Percentiles rank a stretch among this genome's conserved stretches.
Evolutionary conservation across 2,113 vertebrate genomes (phyloP).

Genomic region (human (Homo sapiens)): GRCh38 chr3:102398501-102399000

Average conservation of each 20-base stretch:
- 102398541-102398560: background rate
- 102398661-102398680: background rate
- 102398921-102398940: background rate
- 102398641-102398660: background rate
- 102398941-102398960: background rate
- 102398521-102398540: background rate
- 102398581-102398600: background rate
- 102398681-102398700: background rate
- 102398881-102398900: background rate
- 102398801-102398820: background rate
- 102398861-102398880: background rate
- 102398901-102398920: background rate
- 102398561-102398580: background rate
- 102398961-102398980: background rate
- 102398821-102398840: background rate
- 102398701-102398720: background rate
- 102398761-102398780: background rate
- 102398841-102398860: background rate
- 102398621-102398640: background rate
- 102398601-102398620: background rate
- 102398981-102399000: background rate
- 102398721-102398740: background rate
- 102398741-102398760: conserved; percentile 9
- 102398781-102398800: background rate
- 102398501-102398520: conserved; percentile 35